Conservation (phyloP, 2,888 invertebrate species). For the Polydrusus pterygomalis region DNA sequence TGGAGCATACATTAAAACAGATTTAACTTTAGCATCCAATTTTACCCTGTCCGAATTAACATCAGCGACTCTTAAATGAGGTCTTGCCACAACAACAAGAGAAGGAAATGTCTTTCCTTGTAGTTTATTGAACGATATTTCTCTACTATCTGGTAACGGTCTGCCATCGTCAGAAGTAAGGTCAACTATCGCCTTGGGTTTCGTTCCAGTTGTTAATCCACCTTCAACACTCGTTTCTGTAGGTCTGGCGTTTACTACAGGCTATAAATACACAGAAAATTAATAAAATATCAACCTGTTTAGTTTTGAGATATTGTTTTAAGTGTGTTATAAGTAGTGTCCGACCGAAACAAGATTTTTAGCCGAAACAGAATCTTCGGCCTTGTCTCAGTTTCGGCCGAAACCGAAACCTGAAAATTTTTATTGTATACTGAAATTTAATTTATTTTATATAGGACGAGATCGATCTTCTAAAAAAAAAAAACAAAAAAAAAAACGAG, state of each 20-base stretch:
- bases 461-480: no score
- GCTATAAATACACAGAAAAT: slow-evolving; percentile 4
- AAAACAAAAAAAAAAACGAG: no score
- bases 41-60: slow-evolving; percentile 76
- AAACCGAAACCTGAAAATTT: no score
- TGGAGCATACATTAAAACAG: slow-evolving; percentile 86
- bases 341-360: no score
- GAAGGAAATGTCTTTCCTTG: slow-evolving; percentile 91
- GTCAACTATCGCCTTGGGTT: slow-evolving; percentile 74
- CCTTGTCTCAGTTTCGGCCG: no score
- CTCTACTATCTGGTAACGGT: slow-evolving; percentile 80
- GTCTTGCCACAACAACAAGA: slow-evolving; percentile 87
- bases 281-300: no score
- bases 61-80: slow-evolving; percentile 84
- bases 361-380: no score
- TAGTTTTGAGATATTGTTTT: no score
- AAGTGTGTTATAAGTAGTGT: no score
- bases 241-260: slow-evolving; percentile 71
- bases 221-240: slow-evolving; percentile 84
- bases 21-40: slow-evolving; percentile 87
- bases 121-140: slow-evolving; percentile 85
- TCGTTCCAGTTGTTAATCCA: slow-evolving; percentile 78
- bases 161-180: slow-evolving; percentile 78
- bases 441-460: no score
- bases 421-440: no score